phyloP scores from a whole-genome alignment of 2,888 invertebrate species.

The Lymantria monacha region DNA sequence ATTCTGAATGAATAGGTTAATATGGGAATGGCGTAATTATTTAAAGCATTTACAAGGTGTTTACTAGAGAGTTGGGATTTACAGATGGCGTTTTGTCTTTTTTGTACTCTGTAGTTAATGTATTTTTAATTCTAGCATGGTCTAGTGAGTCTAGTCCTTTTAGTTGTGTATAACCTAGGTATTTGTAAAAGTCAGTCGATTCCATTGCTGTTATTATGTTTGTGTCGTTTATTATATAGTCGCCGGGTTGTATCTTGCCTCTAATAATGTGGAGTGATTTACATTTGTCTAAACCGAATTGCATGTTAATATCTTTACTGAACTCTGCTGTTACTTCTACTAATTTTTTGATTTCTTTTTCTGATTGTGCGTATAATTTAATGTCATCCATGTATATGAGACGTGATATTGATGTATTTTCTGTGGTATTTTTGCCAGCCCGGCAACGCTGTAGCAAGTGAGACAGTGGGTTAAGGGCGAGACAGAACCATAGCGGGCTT shows the following conservation, averaged over 20 bases:
- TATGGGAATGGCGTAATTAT: too few relatives aligned
- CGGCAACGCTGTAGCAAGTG: too few relatives aligned
- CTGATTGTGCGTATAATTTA: too few relatives aligned
- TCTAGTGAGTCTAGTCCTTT: constrained; percentile 3
- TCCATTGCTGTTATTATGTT: not conserved
- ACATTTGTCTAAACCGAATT: too few relatives aligned
- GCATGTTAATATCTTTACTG: not conserved
- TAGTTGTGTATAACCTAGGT: constrained; percentile 18
- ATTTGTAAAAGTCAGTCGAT: constrained; percentile 13
- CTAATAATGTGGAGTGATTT: too few relatives aligned
- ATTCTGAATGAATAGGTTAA: constrained; percentile 5
- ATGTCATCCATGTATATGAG: too few relatives aligned
- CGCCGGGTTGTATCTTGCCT: too few relatives aligned
- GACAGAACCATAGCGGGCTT: too few relatives aligned
- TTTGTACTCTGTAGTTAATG: not conserved
- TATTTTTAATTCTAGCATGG: not conserved
- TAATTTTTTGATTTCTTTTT: not conserved
- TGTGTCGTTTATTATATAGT: too few relatives aligned
- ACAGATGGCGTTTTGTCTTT: not conserved
- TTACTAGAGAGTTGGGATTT: not conserved
- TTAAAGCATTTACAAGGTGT: not conserved
- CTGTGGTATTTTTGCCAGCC: too few relatives aligned
- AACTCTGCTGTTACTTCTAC: not conserved
- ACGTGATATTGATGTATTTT: too few relatives aligned
- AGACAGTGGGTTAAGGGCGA: too few relatives aligned